Base-by-base conservation (phyloP, 2,888 invertebrate genomes). In the Dyspetes luteomarginatus region DNA sequence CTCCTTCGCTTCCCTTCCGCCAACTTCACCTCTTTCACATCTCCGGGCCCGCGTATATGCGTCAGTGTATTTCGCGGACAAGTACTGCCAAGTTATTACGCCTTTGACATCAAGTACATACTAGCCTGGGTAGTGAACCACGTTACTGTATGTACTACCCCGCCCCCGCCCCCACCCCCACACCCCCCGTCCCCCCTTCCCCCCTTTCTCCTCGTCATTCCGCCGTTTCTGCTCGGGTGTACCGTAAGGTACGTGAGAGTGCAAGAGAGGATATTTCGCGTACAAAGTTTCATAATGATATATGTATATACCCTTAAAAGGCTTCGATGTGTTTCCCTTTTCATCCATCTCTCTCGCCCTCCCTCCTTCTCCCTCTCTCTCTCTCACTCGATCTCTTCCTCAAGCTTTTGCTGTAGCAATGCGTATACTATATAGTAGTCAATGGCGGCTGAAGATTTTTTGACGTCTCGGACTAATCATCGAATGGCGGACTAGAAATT, bases 41-140 rank as follows among this genome's bases (percentile, higher is more conserved):
- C 22, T 56, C 26, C 22, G n/a, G 24, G 17, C 68, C 28, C 30
- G 52, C 65, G 45, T 41, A 50, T 58, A 65, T 50, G 45, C 64
- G 71, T 77, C 45, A 50, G 62, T 76, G 72, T 76, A 77, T 77
- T 81, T 81, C 73, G 73, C 81, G 81, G 77, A 77, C 83, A 75
- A 86, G 83, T 85, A 85, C 84, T 84, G 85, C 80, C 85, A 85
- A 88, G 87, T 87, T 87, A 88, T 88, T 87, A 87, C 85, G 83
- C 83, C 85, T 87, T 86, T 85, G 87, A 86, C 86, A 86, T 85
- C 85, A 86, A 88, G 87, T 85, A 86, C 84, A 82, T 78, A 84
- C 86, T 84, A 76, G 60, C 58, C 67, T 43, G 55, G 48, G 56
- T 79, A 52, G 65, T 73, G 58, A 67, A 78, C 56, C 62, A 55